phyloP scores from a whole-genome alignment of 2,113 vertebrate species.

The Etheostoma cragini region DNA sequence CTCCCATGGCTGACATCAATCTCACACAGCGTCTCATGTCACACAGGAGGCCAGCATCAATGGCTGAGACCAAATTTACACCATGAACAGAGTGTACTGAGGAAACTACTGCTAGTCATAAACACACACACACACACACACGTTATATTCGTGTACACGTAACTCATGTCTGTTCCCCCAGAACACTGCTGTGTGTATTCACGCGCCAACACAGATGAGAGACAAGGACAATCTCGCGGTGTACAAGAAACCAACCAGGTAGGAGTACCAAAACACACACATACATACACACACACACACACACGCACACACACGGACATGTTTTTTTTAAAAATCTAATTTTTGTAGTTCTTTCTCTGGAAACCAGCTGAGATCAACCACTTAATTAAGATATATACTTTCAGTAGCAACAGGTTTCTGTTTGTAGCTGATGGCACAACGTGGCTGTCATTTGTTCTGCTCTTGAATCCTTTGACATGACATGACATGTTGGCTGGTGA shows the following conservation, averaged over 20 bases:
- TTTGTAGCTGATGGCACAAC: neutral
- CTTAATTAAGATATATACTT: neutral
- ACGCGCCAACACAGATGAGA: neutral
- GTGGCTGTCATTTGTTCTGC: neutral
- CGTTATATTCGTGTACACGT: neutral
- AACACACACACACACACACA: neutral
- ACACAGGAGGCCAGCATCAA: neutral
- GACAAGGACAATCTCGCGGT: neutral
- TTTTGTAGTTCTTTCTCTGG: neutral
- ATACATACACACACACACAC: constrained; percentile 3
- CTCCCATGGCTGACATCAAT: neutral
- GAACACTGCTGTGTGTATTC: neutral
- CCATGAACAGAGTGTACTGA: neutral
- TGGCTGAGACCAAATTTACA: neutral
- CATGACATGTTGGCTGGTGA: neutral
- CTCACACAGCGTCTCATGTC: neutral
- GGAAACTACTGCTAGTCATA: too few relatives aligned
- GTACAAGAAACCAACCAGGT: neutral
- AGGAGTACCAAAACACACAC: neutral
- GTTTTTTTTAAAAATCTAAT: neutral
- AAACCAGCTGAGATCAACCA: neutral
- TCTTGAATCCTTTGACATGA: neutral
- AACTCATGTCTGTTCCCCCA: neutral
- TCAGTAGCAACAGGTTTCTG: neutral
- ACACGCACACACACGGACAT: neutral